Base-by-base conservation (phyloP, 2,888 invertebrate species). In the Tethea ocularis region DNA sequence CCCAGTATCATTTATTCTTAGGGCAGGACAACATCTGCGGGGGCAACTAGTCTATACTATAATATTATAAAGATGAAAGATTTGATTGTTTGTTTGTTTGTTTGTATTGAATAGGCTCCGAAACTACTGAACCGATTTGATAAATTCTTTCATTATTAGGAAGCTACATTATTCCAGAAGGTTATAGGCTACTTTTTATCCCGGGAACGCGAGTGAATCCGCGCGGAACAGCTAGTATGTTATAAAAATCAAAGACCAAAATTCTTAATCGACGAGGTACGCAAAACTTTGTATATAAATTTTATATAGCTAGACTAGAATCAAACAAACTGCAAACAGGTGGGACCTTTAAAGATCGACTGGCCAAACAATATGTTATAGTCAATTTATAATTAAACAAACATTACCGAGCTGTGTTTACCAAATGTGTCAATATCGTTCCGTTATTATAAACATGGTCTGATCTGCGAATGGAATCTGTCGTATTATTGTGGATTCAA, bases 401-500 rank as follows among this genome's bases (percentile, higher is more conserved):
- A 58, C 51, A 58, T 36, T 46, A 41, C 29, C 41, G 38, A 20
- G 53, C 51, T 13, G n/a, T 51, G 58, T 58, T 58, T 58, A 55
- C 55, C n/a, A 17, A 38, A 57, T 36, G 51, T 57, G 57, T 51
- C 51, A 13, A 24, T 55, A 55, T 54, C 36, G 13, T 10, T 58
- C 36, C 51, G 52, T 57, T 57, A 55, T 57, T 56, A 62, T 64
- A 62, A 67, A 61, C 62, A 67, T n/a, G 38, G 20, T 57, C 22
- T 17, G n/a, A n/a, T 56, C 38, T n/a, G 6, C 7, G 38, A 7
- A 7, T 1, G 38, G 51, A 62, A 66, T 23, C 56, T 60, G 62
- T 72, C 59, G 63, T 54, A 62, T 41, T 24, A 63, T 69, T 66
- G 66, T 62, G 69, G 67, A 69, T 70, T 70, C 64, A 36, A 53